Base-by-base conservation (phyloP, 1,140 invertebrate genomes). In the Himalopsyche phryganea region DNA sequence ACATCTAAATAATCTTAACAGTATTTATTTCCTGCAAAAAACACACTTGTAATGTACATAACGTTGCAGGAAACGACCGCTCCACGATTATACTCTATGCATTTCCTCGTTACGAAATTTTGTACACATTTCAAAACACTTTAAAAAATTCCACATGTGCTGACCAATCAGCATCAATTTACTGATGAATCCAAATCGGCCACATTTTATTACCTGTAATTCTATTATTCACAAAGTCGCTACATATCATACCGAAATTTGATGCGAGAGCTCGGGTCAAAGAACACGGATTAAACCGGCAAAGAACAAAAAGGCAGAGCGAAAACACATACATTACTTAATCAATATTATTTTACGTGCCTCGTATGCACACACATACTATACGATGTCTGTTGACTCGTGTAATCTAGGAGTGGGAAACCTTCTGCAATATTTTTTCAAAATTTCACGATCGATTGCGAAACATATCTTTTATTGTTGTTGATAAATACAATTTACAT, bases 341-440 rank as follows among this genome's bases (percentile, higher is more conserved):
- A 62, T 62, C 60, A 62, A 58, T 58, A 58, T 62, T 62, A 51
- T 62, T 46, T 58, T 58, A 58, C 55, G 60, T 62, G 60, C 40
- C 49, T 46, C 58, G 47, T 36, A 53, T 28, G 9, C 18, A 17
- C 42, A 45, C 18, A 45, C 17, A 19, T 45, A 40, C 38, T 15
- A 15, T n/a, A 15, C 38, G 11, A 4, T 40, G 38, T 6, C 3
- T 40, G n/a, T n/a, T 15, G n/a, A 15, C 38, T 15, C 38, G 38
- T 4, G 38, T 28, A 28, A 28, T 28, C 23, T 28, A 28, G 23
- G 23, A 28, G 23, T 28, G 9, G 23, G 9, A 28, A 28, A 28
- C 23, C 23, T 28, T 28, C 9, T 28, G 23, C 23, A 28, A 28
- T 9, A 28, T 3, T 28, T 3, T 28, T 28, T 28, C 9, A 28